A percentile compares a stretch with the other conserved stretches of the same genome.
phyloP scores from a whole-genome alignment of 2,113 vertebrate species.

The Syngnathus floridae region DNA sequence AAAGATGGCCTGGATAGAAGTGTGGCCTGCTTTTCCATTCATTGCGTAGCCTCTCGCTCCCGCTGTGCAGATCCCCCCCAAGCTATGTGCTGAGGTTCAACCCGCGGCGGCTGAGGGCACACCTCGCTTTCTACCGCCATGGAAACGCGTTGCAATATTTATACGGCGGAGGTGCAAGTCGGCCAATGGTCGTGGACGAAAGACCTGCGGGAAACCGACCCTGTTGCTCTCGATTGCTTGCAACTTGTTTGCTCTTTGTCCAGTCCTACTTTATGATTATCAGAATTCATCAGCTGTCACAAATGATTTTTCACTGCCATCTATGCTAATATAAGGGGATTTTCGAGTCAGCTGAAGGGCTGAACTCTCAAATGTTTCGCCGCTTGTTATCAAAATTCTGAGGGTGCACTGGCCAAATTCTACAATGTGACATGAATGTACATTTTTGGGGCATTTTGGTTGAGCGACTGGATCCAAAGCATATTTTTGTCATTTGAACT shows the following conservation, averaged over 20 bases:
- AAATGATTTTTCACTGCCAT: too few relatives aligned
- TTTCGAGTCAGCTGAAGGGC: too few relatives aligned
- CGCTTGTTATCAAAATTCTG: too few relatives aligned
- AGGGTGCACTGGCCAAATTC: too few relatives aligned
- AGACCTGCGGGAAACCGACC: background rate
- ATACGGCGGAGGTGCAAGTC: constrained; percentile 11
- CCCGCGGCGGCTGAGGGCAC: constrained; percentile 24
- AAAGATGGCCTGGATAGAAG: constrained; percentile 71
- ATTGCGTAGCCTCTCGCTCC: constrained; percentile 51
- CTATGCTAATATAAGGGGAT: too few relatives aligned
- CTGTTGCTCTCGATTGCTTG: too few relatives aligned
- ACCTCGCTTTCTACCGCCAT: constrained; percentile 15
- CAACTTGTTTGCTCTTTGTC: too few relatives aligned
- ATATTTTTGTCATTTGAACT: background rate
- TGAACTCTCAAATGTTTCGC: too few relatives aligned
- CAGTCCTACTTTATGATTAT: too few relatives aligned
- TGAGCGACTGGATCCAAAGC: background rate
- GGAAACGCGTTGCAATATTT: constrained; percentile 34
- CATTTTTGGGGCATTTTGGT: too few relatives aligned
- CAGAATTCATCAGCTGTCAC: too few relatives aligned
- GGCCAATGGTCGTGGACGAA: background rate
- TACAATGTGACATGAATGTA: too few relatives aligned
- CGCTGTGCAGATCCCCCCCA: background rate
- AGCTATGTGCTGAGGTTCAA: constrained; percentile 44
- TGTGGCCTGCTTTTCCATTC: constrained; percentile 65